Conservation (phyloP, 1,140 invertebrate genomes). For the Eubasilissa regina region DNA sequence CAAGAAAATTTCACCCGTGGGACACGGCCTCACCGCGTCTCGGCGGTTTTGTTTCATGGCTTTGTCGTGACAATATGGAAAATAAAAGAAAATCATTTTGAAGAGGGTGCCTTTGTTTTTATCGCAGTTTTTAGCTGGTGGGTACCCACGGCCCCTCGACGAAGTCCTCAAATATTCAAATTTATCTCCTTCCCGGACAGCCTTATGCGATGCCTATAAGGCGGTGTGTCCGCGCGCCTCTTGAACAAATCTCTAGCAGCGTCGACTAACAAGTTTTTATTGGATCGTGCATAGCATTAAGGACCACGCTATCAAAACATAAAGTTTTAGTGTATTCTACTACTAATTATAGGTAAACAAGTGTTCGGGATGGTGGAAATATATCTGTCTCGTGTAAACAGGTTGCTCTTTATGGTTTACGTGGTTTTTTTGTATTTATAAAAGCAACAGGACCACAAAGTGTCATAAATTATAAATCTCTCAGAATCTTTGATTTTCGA, state of each 20-base stretch:
- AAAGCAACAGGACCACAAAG: too few relatives aligned
- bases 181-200: background rate
- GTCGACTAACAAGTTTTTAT: constrained; percentile 13
- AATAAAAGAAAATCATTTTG: constrained; percentile 1
- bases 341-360: too few relatives aligned
- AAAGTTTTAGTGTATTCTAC: background rate
- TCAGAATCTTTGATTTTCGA: too few relatives aligned
- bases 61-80: constrained; percentile 12
- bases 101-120: constrained; percentile 27
- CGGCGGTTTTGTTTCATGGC: constrained; percentile 4
- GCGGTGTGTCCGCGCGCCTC: background rate
- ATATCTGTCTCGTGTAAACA: too few relatives aligned
- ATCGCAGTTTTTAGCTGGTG: constrained; percentile 1
- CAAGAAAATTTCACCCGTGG: constrained; percentile 4
- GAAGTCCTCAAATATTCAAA: constrained; percentile 3
- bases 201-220: too few relatives aligned
- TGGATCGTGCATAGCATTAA: background rate
- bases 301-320: background rate
- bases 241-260: background rate
- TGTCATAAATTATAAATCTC: too few relatives aligned
- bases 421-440: too few relatives aligned
- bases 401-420: too few relatives aligned
- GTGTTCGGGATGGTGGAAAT: too few relatives aligned
- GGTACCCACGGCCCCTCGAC: constrained; percentile 1
- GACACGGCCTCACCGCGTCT: background rate